These are phyloP conservation scores for Dione juno DNA, from an alignment of 2,888 invertebrate genomes.

Conservation along the genomic window DNA sequence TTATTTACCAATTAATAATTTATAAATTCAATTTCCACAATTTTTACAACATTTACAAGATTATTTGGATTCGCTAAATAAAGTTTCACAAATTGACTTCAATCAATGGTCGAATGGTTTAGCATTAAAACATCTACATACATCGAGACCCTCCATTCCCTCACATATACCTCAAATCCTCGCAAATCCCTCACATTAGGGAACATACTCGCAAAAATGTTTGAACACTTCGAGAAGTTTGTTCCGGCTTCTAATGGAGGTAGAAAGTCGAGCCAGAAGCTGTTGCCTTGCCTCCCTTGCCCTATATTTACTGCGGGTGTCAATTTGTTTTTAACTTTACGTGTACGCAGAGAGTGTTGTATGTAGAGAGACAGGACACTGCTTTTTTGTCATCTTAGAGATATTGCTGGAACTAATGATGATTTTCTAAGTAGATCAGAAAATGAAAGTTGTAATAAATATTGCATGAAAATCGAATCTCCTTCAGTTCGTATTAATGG, in stretches of 20 bases:
- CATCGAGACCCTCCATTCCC: conserved; percentile 3
- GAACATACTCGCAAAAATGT: conserved; percentile 47
- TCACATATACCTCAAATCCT: conserved; percentile 24
- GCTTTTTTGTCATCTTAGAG: background rate
- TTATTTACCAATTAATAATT: too few relatives aligned
- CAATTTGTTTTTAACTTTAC: conserved; percentile 25
- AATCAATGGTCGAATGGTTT: background rate
- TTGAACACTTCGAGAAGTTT: conserved; percentile 53
- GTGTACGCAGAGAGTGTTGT: background rate
- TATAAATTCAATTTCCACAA: too few relatives aligned
- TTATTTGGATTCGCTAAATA: too few relatives aligned
- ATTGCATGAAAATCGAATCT: background rate
- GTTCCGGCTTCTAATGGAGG: conserved; percentile 52
- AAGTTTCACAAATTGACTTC: background rate
- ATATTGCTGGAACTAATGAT: too few relatives aligned
- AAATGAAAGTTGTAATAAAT: too few relatives aligned
- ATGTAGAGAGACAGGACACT: background rate
- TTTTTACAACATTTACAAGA: too few relatives aligned
- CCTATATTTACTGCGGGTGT: conserved; percentile 11
- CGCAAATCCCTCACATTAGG: conserved; percentile 30
- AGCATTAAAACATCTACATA: background rate
- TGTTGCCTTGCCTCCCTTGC: conserved; percentile 22
- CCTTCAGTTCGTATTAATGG: too few relatives aligned
- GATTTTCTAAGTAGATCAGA: too few relatives aligned
- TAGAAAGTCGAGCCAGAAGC: conserved; percentile 22